Evolutionary conservation across 2,888 invertebrate genomes (phyloP).

Genomic region (Julus scandinavius): DNA sequence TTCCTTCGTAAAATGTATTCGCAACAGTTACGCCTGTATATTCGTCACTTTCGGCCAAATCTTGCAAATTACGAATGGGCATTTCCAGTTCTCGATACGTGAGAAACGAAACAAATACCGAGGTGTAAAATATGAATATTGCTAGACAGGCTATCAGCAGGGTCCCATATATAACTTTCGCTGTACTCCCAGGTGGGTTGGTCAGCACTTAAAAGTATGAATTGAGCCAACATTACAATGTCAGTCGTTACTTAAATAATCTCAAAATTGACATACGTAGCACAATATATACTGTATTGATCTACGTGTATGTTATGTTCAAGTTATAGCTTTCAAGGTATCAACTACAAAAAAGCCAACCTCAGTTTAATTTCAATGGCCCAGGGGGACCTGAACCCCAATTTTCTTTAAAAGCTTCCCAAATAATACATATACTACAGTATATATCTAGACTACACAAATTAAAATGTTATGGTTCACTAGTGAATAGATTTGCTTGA

Average conservation of each 20-base stretch:
- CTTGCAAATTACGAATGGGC: neutral
- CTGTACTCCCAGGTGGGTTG: slow-evolving; percentile 34
- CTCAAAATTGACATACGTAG: too few relatives aligned
- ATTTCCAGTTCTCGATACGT: slow-evolving; percentile 24
- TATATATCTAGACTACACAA: too few relatives aligned
- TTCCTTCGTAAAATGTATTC: slow-evolving; percentile 18
- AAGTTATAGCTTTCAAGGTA: too few relatives aligned
- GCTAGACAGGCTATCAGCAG: slow-evolving; percentile 3
- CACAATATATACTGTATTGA: too few relatives aligned
- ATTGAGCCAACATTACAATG: too few relatives aligned
- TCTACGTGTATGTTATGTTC: too few relatives aligned
- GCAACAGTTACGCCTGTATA: slow-evolving; percentile 15
- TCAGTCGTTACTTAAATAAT: too few relatives aligned
- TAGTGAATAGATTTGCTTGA: neutral
- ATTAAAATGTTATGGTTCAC: neutral
- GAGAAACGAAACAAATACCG: slow-evolving; percentile 12
- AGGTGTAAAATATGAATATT: slow-evolving; percentile 46
- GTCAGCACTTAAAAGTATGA: neutral
- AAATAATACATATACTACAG: too few relatives aligned
- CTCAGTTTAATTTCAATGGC: neutral
- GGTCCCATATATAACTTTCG: slow-evolving; percentile 28
- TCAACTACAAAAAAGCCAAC: too few relatives aligned
- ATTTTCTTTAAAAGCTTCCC: too few relatives aligned
- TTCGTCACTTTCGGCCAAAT: neutral
- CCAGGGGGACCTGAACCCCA: neutral